A percentile compares a stretch with the other conserved stretches of the same genome.
phyloP scores from a whole-genome alignment of 2,113 vertebrate genomes.

The Shinisaurus crocodilurus region DNA sequence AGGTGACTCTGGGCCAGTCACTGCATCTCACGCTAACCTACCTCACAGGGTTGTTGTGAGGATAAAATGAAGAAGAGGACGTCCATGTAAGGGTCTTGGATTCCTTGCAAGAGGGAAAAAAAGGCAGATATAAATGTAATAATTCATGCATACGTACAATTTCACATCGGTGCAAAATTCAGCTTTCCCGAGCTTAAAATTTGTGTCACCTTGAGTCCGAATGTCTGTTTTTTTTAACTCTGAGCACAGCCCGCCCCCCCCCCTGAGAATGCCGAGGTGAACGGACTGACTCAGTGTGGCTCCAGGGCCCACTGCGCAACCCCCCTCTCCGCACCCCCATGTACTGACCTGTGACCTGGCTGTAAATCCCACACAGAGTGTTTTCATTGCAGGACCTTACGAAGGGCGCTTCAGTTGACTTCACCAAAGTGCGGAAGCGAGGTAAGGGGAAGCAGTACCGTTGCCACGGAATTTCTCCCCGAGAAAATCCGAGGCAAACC shows the following conservation, averaged over 20 bases:
- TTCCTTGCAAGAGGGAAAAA: too few species aligned
- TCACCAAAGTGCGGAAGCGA: not conserved
- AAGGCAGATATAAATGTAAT: too few species aligned
- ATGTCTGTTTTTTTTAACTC: too few species aligned
- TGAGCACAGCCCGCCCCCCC: not conserved
- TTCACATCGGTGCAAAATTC: too few species aligned
- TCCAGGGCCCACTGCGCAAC: not conserved
- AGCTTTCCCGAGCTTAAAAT: not conserved
- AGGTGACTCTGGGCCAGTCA: too few species aligned
- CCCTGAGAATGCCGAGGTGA: not conserved
- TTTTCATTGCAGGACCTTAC: slow-evolving; percentile 40
- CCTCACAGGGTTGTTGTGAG: too few species aligned
- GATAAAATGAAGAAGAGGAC: too few species aligned
- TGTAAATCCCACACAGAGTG: not conserved
- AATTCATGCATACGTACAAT: too few species aligned
- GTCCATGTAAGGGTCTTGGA: too few species aligned
- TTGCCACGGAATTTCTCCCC: too few species aligned
- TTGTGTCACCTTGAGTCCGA: not conserved
- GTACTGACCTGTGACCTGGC: not conserved
- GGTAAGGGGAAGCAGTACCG: not conserved
- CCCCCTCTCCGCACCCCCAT: not conserved
- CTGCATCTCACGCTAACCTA: too few species aligned
- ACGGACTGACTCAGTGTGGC: not conserved
- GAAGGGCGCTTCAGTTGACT: fast-evolving
- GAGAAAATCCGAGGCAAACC: not conserved